Conservation (phyloP, 2,888 invertebrate species). For the Cheilosia pagana region DNA sequence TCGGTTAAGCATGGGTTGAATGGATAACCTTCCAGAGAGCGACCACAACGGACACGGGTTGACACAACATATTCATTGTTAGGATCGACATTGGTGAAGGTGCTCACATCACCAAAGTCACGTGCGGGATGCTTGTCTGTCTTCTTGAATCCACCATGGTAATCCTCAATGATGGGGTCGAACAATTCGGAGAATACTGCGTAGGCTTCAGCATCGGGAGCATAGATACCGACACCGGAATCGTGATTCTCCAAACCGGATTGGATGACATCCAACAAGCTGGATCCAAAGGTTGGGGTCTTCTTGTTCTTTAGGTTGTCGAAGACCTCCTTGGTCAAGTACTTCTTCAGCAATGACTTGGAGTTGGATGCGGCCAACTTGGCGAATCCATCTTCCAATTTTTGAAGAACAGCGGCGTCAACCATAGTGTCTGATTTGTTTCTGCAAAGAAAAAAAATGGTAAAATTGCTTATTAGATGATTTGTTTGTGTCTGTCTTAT, state of each 20-base stretch:
- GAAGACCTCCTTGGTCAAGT: constrained; percentile 95
- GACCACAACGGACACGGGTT: constrained; percentile 98
- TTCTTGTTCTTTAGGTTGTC: constrained; percentile 96
- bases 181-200: constrained; percentile 95
- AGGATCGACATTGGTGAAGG: constrained; percentile 96
- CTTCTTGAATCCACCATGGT: constrained; percentile 97
- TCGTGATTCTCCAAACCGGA: constrained; percentile 98
- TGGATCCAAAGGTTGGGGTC: constrained; percentile 94
- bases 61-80: constrained; percentile 95
- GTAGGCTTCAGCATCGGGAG: constrained; percentile 98
- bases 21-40: constrained; percentile 96
- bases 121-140: constrained; percentile 96
- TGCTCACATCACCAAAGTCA: constrained; percentile 96
- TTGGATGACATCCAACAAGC: constrained; percentile 96
- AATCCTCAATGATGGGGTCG: constrained; percentile 99
- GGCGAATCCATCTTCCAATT: constrained; percentile 95
- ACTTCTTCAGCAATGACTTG: constrained; percentile 98
- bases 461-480: constrained; percentile 26
- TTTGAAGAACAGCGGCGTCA: constrained; percentile 95
- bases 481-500: not conserved
- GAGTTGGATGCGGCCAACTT: constrained; percentile 95
- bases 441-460: constrained; percentile 84
- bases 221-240: constrained; percentile 98
- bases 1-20: constrained; percentile 99
- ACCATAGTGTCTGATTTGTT: constrained; percentile 92